phyloP scores from a whole-genome alignment of 2,797 vertebrate species.

The Sebastolobus alascanus region DNA sequence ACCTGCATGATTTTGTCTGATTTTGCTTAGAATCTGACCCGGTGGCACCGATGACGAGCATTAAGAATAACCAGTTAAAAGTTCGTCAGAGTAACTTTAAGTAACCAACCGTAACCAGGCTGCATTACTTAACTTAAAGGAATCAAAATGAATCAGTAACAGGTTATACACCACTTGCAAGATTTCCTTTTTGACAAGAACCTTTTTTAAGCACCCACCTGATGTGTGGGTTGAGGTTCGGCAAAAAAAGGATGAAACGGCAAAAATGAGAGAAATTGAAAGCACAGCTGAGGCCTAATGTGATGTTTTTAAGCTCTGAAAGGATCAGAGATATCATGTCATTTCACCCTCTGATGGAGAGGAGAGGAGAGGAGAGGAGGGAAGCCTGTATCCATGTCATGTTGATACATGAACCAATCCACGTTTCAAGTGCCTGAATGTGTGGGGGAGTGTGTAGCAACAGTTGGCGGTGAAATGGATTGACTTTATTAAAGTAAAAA shows the following conservation, averaged over 20 bases:
- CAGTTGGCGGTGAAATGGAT: constrained; percentile 34
- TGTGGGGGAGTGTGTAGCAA: constrained; percentile 27
- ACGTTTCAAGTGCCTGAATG: constrained; percentile 36
- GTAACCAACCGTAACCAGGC: background rate
- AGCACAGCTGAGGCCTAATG: constrained; percentile 30
- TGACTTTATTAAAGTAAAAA: constrained; percentile 35
- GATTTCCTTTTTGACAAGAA: background rate
- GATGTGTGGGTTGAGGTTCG: constrained; percentile 23
- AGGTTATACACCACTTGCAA: background rate
- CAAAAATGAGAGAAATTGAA: constrained; percentile 38
- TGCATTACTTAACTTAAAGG: background rate
- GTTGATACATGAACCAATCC: constrained; percentile 49
- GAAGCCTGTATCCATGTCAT: constrained; percentile 38
- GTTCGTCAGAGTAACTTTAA: background rate
- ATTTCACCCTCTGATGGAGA: constrained; percentile 65
- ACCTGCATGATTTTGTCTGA: background rate
- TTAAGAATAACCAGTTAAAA: background rate
- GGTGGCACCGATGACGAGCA: background rate
- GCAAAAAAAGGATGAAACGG: constrained; percentile 15
- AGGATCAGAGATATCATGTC: constrained; percentile 61
- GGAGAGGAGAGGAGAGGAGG: constrained; percentile 31
- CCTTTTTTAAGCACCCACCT: background rate
- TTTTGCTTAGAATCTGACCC: too few species aligned
- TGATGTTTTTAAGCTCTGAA: constrained; percentile 54
- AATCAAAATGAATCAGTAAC: background rate